Conservation (phyloP, 2,888 invertebrate species). For the Drosophila quinaria region DNA sequence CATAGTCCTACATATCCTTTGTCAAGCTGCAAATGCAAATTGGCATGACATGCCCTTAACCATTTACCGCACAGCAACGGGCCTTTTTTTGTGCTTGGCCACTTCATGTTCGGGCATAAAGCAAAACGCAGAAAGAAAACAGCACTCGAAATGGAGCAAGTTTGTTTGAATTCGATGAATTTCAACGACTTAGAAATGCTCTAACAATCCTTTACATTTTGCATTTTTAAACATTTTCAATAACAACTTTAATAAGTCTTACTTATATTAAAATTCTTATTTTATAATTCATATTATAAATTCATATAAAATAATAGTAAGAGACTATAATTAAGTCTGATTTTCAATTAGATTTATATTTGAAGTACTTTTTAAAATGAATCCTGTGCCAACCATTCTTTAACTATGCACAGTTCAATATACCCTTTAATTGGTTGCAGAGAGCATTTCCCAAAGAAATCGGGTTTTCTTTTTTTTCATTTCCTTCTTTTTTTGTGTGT, state of each 20-base stretch:
- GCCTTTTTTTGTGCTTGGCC: slow-evolving; percentile 29
- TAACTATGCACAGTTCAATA: neutral
- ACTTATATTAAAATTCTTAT: too few species aligned
- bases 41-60: slow-evolving; percentile 80
- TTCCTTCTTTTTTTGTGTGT: slow-evolving; percentile 32
- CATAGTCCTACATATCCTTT: slow-evolving; percentile 72
- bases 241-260: too few species aligned
- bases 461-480: slow-evolving; percentile 23
- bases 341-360: neutral
- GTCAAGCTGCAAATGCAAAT: slow-evolving; percentile 80
- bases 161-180: neutral
- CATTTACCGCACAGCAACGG: slow-evolving; percentile 58
- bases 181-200: slow-evolving; percentile 26
- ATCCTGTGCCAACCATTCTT: neutral
- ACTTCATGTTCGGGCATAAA: slow-evolving; percentile 60
- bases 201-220: slow-evolving; percentile 1
- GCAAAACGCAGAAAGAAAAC: slow-evolving; percentile 76
- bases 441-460: slow-evolving; percentile 46
- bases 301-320: neutral
- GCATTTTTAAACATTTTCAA: too few species aligned
- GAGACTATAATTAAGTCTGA: neutral
- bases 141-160: slow-evolving; percentile 51
- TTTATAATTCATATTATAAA: neutral
- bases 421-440: slow-evolving; percentile 23
- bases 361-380: too few species aligned